Evolutionary conservation across 2,888 invertebrate genomes (phyloP).

Genomic region (Seira musarum): DNA sequence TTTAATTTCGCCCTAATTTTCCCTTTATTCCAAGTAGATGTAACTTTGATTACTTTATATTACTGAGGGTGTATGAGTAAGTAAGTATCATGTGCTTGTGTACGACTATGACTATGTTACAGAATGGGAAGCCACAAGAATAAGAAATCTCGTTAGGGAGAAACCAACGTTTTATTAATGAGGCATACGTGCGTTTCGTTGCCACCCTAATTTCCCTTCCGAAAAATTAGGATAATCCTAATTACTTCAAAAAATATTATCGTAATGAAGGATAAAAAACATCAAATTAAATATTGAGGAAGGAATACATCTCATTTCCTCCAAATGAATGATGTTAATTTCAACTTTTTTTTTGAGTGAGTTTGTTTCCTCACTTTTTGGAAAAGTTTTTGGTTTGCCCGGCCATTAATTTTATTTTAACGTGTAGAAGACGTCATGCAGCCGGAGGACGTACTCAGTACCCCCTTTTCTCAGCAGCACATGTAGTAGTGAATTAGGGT

Average conservation of each 20-base stretch:
- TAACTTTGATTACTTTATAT: slow-evolving; percentile 2
- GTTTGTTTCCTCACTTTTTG: too few relatives aligned
- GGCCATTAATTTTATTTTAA: too few relatives aligned
- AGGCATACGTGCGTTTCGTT: background rate
- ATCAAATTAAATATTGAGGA: too few relatives aligned
- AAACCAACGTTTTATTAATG: background rate
- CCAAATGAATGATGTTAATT: too few relatives aligned
- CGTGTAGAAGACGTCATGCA: too few relatives aligned
- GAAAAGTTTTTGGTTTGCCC: too few relatives aligned
- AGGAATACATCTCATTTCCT: too few relatives aligned
- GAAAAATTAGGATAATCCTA: background rate
- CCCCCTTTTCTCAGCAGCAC: too few relatives aligned
- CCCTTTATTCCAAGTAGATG: slow-evolving; percentile 3
- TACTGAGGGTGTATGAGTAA: background rate
- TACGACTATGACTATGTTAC: background rate
- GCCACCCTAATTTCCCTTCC: background rate
- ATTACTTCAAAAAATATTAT: background rate
- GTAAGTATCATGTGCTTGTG: too few relatives aligned
- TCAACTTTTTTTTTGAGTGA: too few relatives aligned
- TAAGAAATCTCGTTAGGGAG: background rate
- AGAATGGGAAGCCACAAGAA: background rate
- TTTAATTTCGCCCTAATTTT: background rate
- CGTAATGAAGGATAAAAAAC: background rate
- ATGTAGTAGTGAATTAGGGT: too few relatives aligned
- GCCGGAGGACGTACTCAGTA: too few relatives aligned